Evolutionary conservation across 2,888 invertebrate species (phyloP).

Genomic region (Disparrhopalites patrizii): DNA sequence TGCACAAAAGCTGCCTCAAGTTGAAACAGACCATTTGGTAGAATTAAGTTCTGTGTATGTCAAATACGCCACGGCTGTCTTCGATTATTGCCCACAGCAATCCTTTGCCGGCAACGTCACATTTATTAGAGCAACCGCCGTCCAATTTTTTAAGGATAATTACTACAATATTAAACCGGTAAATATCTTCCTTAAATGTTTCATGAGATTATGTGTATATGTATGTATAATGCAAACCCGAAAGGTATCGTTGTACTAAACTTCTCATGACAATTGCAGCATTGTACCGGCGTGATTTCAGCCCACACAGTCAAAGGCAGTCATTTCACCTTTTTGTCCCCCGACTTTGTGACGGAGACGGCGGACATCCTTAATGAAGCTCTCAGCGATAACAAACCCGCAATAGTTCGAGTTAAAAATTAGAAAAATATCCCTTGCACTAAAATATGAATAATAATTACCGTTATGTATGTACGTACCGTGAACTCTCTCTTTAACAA

Average conservation of each 20-base stretch:
- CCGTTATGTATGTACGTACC: too few species aligned
- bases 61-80: not conserved
- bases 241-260: too few species aligned
- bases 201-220: too few species aligned
- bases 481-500: too few species aligned
- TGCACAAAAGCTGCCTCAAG: not conserved
- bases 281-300: not conserved
- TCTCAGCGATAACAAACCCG: too few species aligned
- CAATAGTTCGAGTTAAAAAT: too few species aligned
- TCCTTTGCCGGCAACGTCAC: not conserved
- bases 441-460: too few species aligned
- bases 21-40: not conserved
- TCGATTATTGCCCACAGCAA: not conserved
- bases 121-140: not conserved
- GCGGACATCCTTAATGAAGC: constrained; percentile 16
- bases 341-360: not conserved
- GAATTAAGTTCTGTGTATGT: not conserved
- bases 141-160: not conserved
- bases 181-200: too few species aligned
- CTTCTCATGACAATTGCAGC: not conserved
- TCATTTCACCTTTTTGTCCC: not conserved
- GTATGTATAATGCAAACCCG: too few species aligned
- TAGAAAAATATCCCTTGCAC: too few species aligned
- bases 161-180: too few species aligned
- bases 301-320: constrained; percentile 4